Conservation (phyloP, 2,888 invertebrate species). For the Cantharis rustica region DNA sequence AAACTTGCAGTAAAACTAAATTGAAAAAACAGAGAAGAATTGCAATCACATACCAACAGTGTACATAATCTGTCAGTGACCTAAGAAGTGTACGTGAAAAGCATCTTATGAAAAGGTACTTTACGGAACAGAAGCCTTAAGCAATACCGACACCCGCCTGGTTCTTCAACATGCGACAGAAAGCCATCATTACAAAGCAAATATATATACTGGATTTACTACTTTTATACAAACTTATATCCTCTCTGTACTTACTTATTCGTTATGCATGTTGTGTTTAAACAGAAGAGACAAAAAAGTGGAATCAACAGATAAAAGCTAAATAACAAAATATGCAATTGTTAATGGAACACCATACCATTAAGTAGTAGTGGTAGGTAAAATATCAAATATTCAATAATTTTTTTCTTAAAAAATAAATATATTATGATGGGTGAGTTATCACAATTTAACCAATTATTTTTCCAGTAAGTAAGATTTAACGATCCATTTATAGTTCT, state of each 20-base stretch:
- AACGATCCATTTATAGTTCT: conserved; percentile 8
- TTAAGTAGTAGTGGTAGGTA: too few species aligned
- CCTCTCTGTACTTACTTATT: not conserved
- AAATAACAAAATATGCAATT: conserved; percentile 12
- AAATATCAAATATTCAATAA: not conserved
- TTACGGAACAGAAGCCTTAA: conserved; percentile 14
- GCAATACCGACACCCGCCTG: conserved; percentile 33
- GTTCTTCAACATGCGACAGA: conserved; percentile 33
- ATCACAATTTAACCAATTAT: conserved; percentile 5
- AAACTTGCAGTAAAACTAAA: conserved; percentile 36
- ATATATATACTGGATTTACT: conserved; percentile 27
- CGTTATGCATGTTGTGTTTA: not conserved
- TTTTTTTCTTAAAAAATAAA: not conserved
- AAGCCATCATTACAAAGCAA: conserved; percentile 29
- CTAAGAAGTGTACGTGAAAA: conserved; percentile 46
- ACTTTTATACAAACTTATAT: conserved; percentile 14
- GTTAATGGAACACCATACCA: conserved; percentile 23
- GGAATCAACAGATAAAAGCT: not conserved
- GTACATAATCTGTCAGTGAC: conserved; percentile 51
- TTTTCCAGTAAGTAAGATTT: conserved; percentile 14
- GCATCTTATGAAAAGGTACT: conserved; percentile 36
- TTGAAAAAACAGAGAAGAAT: conserved; percentile 41
- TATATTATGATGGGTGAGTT: not conserved
- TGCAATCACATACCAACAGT: conserved; percentile 46
- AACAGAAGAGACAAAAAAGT: conserved; percentile 1